These are phyloP conservation scores for Chloromyia formosa DNA, from an alignment of 2,888 invertebrate species.

Conservation along the genomic window DNA sequence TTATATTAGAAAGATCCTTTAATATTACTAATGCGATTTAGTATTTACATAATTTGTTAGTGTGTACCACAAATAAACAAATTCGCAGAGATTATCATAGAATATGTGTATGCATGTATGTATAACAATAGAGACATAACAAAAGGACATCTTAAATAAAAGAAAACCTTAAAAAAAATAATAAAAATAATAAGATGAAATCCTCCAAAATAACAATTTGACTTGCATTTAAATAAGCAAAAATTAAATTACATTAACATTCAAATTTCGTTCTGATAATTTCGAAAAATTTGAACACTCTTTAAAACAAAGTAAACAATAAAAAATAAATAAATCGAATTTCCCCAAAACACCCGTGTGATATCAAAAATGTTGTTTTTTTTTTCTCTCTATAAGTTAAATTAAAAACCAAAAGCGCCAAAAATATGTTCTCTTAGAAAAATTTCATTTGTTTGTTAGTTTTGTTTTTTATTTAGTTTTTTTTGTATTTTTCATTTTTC, in stretches of 20 bases:
- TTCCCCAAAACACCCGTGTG: conserved; percentile 5
- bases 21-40: conserved; percentile 35
- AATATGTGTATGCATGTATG: not conserved
- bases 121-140: not conserved
- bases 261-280: too few relatives aligned
- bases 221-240: conserved; percentile 8
- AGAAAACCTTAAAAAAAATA: conserved; percentile 13
- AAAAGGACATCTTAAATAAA: not conserved
- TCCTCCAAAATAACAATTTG: conserved; percentile 1
- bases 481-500: not conserved
- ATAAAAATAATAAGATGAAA: not conserved
- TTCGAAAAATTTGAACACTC: not conserved
- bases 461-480: not conserved
- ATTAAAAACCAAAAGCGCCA: conserved; percentile 15
- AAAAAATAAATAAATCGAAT: not conserved
- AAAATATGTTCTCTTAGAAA: not conserved
- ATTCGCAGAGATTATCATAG: conserved; percentile 28
- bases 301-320: too few relatives aligned
- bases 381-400: not conserved
- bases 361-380: conserved; percentile 8
- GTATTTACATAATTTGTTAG: conserved; percentile 36
- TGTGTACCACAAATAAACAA: conserved; percentile 41
- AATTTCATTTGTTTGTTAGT: not conserved
- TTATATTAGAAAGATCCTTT: conserved; percentile 40
- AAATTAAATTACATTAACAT: not conserved